These are phyloP conservation scores for Pharmacophagus antenor DNA, from an alignment of 2,888 invertebrate genomes.

Conservation along the genomic window DNA sequence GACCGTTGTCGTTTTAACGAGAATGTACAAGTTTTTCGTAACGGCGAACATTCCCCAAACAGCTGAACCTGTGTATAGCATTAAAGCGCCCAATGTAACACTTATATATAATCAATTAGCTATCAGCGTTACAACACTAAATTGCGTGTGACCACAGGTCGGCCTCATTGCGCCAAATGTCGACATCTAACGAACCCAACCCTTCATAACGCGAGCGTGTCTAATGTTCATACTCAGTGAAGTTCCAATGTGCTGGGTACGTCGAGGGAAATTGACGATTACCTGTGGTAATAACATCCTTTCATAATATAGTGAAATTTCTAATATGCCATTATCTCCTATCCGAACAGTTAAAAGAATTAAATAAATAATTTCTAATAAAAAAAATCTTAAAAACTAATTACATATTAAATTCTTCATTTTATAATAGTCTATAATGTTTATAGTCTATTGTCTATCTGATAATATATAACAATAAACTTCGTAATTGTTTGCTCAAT, in stretches of 20 bases:
- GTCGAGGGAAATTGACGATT: constrained; percentile 5
- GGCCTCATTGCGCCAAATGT: constrained; percentile 46
- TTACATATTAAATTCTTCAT: background rate
- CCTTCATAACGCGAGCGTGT: constrained; percentile 39
- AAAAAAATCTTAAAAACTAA: background rate
- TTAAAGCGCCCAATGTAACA: constrained; percentile 17
- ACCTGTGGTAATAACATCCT: constrained; percentile 2
- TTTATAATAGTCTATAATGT: background rate
- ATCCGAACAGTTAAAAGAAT: no score
- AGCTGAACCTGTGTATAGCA: constrained; percentile 8
- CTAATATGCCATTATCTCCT: background rate
- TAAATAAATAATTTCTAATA: no score
- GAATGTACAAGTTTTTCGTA: background rate
- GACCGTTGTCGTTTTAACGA: no score
- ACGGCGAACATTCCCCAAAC: background rate
- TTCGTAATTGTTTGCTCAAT: background rate
- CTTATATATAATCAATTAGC: constrained; percentile 41
- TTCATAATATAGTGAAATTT: background rate
- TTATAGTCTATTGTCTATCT: background rate
- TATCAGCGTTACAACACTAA: constrained; percentile 42
- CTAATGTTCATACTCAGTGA: constrained; percentile 38
- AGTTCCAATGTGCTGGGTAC: constrained; percentile 26
- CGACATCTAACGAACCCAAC: constrained; percentile 36
- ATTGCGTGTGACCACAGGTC: constrained; percentile 40
- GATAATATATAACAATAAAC: background rate